Evolutionary conservation across 2,113 vertebrate genomes (phyloP), one percentile per base, ranked within the genome.

Genomic region (Ciconia stormi): DNA sequence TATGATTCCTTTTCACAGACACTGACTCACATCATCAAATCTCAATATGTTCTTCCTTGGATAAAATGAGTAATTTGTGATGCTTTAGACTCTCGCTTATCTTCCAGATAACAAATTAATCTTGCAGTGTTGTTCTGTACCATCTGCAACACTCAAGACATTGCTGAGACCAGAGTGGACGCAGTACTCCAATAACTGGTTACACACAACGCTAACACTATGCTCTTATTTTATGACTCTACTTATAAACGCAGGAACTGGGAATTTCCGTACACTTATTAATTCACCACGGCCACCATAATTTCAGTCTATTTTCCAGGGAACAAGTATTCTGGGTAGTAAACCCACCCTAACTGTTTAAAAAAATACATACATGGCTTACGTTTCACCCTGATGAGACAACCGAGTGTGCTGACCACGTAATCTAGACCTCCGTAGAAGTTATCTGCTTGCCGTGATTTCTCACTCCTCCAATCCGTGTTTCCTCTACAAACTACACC

Each of bases 331-430:
- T 65, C 58, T 62, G 50, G 34, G 59, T 74, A 81, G n/a, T 11
- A 58, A 95, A 78, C 8, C 20, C 42, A 56, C 23, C 22, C 46
- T n/a, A 55, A 32, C 16, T 61, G 21, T 29, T 77, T 27, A 30
- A 82, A 59, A 53, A 63, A 56, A 53, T 4, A 67, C 9, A 22
- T 2, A 49, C 3, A 20, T 9, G 55, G 40, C 11, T 90, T 69
- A 12, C 1, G 3, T 70, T 86, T 72, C 36, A 61, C 29, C 32
- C 23, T 17, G 38, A 25, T 10, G 42, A 71, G n/a, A 34, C 9
- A 50, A 44, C 29, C 3, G 2, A 49, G 38, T 8, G 21, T 17
- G 29, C 49, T 36, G 42, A 69, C 32, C 50, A 40, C 0, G 0
- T 5, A 13, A 53, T 15, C 49, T 1, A 21, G 4, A 49, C 9